phyloP scores from a whole-genome alignment of 2,797 vertebrate genomes.

The Brotula barbata region DNA sequence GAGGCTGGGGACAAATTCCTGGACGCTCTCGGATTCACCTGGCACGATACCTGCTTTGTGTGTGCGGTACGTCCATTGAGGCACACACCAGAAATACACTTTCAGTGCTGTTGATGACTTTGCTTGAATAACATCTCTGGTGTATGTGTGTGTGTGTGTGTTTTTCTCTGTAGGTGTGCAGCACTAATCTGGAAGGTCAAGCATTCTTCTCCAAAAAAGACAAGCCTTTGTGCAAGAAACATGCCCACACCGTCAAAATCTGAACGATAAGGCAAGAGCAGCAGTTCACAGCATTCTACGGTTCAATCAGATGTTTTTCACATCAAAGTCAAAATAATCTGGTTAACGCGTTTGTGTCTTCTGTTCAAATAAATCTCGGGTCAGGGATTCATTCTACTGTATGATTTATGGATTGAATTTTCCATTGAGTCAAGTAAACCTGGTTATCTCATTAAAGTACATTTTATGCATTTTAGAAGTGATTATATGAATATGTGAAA shows the following conservation, averaged over 20 bases:
- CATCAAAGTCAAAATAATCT: constrained; percentile 28
- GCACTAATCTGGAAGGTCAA: constrained; percentile 90
- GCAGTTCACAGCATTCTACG: constrained; percentile 29
- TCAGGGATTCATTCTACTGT: constrained; percentile 36
- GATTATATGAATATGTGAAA: too few relatives aligned
- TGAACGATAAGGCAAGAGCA: constrained; percentile 63
- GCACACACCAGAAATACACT: neutral
- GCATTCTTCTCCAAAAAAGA: constrained; percentile 98
- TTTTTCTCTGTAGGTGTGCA: constrained; percentile 84
- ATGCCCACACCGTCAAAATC: constrained; percentile 90
- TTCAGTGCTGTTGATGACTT: neutral
- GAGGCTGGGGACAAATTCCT: constrained; percentile 97
- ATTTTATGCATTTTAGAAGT: constrained; percentile 12
- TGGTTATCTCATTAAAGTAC: neutral
- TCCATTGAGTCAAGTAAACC: constrained; percentile 1
- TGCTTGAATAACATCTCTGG: constrained; percentile 8
- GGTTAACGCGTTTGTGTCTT: constrained; percentile 20
- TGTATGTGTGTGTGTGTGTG: constrained; percentile 23
- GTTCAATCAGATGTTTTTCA: constrained; percentile 41
- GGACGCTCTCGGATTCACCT: constrained; percentile 91
- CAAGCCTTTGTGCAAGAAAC: constrained; percentile 98
- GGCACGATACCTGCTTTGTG: constrained; percentile 99
- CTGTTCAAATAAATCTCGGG: constrained; percentile 20
- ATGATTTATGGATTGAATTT: constrained; percentile 21
- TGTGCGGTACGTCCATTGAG: constrained; percentile 84